A percentile compares a stretch with the other conserved stretches of the same genome.
Conservation (phyloP, 2,113 vertebrate genomes). For the Corythaixoides concolor region DNA sequence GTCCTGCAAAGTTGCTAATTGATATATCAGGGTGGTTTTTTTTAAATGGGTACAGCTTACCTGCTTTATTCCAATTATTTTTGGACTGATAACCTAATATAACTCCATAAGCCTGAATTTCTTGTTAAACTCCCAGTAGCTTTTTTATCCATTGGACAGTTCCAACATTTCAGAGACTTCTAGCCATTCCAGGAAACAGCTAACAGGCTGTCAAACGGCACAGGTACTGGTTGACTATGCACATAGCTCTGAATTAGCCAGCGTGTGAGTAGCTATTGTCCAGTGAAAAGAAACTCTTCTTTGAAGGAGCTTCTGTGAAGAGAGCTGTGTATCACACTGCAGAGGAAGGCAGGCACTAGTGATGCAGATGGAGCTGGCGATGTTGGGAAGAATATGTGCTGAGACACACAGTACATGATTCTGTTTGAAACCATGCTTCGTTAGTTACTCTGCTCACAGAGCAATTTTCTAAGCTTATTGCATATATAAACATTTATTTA, state of each 20-base stretch:
- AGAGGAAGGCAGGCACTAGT: not conserved
- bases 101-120: not conserved
- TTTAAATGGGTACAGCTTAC: not conserved
- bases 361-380: not conserved
- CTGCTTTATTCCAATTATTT: not conserved
- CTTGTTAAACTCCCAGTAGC: not conserved
- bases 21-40: not conserved
- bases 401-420: not conserved
- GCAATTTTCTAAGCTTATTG: not conserved
- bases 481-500: not conserved
- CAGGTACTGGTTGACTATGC: rapidly evolving
- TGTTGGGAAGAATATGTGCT: not conserved
- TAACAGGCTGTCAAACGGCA: not conserved
- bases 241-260: not conserved
- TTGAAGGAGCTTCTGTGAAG: not conserved
- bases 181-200: not conserved
- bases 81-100: not conserved
- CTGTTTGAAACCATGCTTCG: not conserved
- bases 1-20: not conserved
- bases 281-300: not conserved
- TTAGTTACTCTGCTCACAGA: not conserved
- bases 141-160: not conserved
- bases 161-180: not conserved
- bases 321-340: rapidly evolving
- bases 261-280: not conserved